Percentiles rank a stretch among this genome's conserved stretches.
Evolutionary conservation across 1,140 invertebrate genomes (phyloP).

Genomic region (Calosoma granatense): DNA sequence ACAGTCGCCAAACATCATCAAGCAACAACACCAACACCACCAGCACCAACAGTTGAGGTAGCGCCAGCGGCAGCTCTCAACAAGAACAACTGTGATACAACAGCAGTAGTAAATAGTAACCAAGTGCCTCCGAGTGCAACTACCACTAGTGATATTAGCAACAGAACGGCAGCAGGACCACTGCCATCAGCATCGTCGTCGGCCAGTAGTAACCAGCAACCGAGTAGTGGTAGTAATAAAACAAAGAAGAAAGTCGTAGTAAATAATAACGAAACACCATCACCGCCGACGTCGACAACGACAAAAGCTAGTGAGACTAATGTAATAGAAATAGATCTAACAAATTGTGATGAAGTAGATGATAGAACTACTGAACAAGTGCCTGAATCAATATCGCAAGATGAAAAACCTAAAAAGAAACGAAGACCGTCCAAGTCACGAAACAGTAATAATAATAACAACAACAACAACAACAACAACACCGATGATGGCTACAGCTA

Average conservation of each 20-base stretch:
- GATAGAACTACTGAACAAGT: slow-evolving; percentile 18
- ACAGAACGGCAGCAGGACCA: background rate
- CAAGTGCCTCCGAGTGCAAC: background rate
- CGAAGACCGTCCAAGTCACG: slow-evolving; percentile 14
- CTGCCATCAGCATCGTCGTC: no score
- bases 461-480: slow-evolving; percentile 4
- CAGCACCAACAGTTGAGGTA: background rate
- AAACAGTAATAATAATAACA: slow-evolving; percentile 6
- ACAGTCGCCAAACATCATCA: background rate
- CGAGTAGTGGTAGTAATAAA: no score
- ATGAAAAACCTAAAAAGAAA: slow-evolving; percentile 17
- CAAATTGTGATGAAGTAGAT: slow-evolving; percentile 29
- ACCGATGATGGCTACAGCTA: background rate
- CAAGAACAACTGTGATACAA: slow-evolving; percentile 10
- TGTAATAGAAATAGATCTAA: slow-evolving; percentile 30
- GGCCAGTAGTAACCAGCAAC: slow-evolving; percentile 29
- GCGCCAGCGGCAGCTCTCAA: background rate
- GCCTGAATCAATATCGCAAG: slow-evolving; percentile 23
- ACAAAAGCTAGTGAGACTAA: slow-evolving; percentile 21
- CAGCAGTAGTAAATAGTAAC: background rate
- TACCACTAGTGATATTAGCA: background rate
- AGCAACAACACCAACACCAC: no score
- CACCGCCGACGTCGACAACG: slow-evolving; percentile 22
- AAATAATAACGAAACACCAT: background rate
- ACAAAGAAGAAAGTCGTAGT: slow-evolving; percentile 23